Evolutionary conservation across 1,140 invertebrate genomes (phyloP).

Genomic region (Lanistes nyassanus): DNA sequence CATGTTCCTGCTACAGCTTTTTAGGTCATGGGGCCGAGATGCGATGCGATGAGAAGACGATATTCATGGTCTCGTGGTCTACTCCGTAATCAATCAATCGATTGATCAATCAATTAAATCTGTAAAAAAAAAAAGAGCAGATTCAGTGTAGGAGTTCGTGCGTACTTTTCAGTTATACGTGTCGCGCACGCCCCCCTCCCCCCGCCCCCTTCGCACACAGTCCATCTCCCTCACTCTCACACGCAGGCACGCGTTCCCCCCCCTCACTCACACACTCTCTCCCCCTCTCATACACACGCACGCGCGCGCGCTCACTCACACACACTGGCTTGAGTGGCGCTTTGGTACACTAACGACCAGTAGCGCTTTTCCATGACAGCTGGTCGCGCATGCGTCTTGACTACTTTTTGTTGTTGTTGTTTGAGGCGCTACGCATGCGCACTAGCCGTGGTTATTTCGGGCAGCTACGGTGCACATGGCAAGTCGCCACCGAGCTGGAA

Average conservation of each 20-base stretch:
- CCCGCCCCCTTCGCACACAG: constrained; percentile 2
- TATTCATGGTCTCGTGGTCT: neutral
- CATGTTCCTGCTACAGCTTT: too few relatives aligned
- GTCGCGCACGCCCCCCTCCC: too few relatives aligned
- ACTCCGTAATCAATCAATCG: neutral
- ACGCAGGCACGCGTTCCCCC: neutral
- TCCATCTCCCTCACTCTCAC: neutral
- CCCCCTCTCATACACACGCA: neutral
- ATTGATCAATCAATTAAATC: neutral
- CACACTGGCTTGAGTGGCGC: too few relatives aligned
- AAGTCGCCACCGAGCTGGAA: too few relatives aligned
- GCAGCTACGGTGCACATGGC: too few relatives aligned
- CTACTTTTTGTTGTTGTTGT: too few relatives aligned
- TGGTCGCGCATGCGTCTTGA: too few relatives aligned
- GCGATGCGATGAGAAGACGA: neutral
- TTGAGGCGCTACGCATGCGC: too few relatives aligned
- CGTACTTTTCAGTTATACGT: too few relatives aligned
- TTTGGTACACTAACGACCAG: too few relatives aligned
- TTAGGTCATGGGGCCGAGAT: neutral
- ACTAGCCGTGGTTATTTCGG: too few relatives aligned
- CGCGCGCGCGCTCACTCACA: neutral
- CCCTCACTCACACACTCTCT: neutral
- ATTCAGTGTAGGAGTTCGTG: neutral
- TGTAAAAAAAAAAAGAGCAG: neutral
- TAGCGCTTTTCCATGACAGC: too few relatives aligned